Base-by-base conservation (phyloP, 2,888 invertebrate species). In the Caenorhabditis macrosperma region DNA sequence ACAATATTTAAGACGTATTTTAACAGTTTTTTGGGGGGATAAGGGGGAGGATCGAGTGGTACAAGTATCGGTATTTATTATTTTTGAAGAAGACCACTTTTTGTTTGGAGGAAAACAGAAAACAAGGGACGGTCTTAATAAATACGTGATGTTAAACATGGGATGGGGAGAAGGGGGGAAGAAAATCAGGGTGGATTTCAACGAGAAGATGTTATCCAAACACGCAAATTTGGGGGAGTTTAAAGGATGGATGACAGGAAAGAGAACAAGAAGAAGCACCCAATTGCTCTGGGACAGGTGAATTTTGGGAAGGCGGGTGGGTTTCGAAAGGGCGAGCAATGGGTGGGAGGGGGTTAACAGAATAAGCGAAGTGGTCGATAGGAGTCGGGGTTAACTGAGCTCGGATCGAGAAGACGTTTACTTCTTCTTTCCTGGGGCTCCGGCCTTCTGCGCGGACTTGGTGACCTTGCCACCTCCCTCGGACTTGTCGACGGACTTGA, bases 391-490 rank as follows among this genome's bases (percentile, higher is more conserved):
- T 38, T 46, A n/a, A 50, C 30, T 52, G 41, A 59, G 33, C 17
- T 20, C 44, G 26, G n/a, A 22, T 44, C 9, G 26, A 59, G 17
- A 26, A 61, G 35, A 61, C 20, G 24, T 72, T 78, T 78, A 78
- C 78, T 78, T 78, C 54, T 67, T 78, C 64, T 64, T 64, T n/a
- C n/a, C n/a, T 57, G 82, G 72, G 55, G 78, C 88, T 92, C 93
- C 93, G 91, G 96, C 97, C 93, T 97, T 97, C 93, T 96, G 96
- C 89, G 97, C 98, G 91, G 98, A 96, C 94, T 98, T 99, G 93
- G 97, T 98, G 92, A 96, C 96, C 93, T 98, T 98, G 72, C 84
- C 84, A 26, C 57, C 9, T 83, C 93, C 93, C 90, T 97, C 97
- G 93, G 96, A 95, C 94, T 96, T 95, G 93, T 94, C 95, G 88